Conservation (phyloP, 2,113 vertebrate genomes). For the Hippotragus niger region DNA sequence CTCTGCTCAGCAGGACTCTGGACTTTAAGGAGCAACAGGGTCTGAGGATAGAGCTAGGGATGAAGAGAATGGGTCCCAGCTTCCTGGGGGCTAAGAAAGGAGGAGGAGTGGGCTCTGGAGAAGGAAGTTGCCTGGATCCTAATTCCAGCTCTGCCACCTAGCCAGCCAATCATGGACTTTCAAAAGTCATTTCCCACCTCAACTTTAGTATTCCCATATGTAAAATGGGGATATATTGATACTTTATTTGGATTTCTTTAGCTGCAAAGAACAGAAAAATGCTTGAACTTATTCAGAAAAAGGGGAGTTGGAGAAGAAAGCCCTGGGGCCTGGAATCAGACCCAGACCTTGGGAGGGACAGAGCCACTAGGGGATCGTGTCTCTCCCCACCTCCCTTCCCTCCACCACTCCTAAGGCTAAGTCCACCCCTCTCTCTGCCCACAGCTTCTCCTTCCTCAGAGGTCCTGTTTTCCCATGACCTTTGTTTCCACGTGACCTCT, state of each 20-base stretch:
- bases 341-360: background rate
- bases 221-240: background rate
- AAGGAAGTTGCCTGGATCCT: background rate
- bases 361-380: background rate
- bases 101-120: background rate
- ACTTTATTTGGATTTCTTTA: slow-evolving; percentile 12
- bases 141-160: background rate
- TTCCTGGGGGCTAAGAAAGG: background rate
- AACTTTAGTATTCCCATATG: slow-evolving; percentile 26
- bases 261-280: background rate
- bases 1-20: background rate
- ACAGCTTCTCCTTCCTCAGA: background rate
- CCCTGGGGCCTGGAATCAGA: background rate
- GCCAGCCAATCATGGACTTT: background rate
- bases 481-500: background rate
- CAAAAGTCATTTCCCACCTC: background rate
- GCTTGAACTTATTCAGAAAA: background rate
- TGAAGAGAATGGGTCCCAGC: background rate
- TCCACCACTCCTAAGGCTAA: background rate
- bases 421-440: background rate
- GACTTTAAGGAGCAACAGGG: background rate
- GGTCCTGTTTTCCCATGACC: background rate
- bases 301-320: background rate
- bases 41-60: background rate
- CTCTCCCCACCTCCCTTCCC: background rate